Evolutionary conservation across 2,888 invertebrate genomes (phyloP).

Genomic region (Calephelis perditalis): DNA sequence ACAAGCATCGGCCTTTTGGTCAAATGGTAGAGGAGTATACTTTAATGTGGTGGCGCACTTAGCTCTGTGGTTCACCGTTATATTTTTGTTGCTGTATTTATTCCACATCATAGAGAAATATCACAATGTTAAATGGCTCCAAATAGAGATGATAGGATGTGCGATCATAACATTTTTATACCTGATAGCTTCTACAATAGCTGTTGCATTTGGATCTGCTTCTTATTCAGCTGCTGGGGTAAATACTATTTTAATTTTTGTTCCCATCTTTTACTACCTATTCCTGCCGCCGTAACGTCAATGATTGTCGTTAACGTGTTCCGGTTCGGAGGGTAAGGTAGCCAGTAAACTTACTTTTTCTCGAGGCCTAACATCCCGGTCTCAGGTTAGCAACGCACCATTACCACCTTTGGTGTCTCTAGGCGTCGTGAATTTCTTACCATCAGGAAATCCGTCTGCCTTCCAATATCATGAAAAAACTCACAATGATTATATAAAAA

Average conservation of each 20-base stretch:
- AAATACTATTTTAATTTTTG: conserved; percentile 47
- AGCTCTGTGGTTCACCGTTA: conserved; percentile 87
- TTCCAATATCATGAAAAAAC: no score
- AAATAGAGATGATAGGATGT: conserved; percentile 87
- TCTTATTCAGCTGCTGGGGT: conserved; percentile 87
- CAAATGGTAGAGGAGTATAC: conserved; percentile 83
- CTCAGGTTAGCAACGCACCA: no score
- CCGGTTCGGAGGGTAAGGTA: no score
- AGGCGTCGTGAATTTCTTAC: no score
- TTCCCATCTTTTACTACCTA: no score
- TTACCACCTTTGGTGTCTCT: no score
- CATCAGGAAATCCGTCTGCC: no score
- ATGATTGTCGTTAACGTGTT: no score
- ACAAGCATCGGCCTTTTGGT: conserved; percentile 78
- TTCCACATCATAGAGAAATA: conserved; percentile 91
- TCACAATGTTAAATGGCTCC: conserved; percentile 90
- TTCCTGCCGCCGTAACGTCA: no score
- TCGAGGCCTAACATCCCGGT: no score
- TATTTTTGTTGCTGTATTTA: conserved; percentile 84
- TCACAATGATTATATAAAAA: no score
- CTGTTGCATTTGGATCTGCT: conserved; percentile 80
- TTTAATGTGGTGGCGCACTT: conserved; percentile 87
- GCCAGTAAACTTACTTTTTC: no score
- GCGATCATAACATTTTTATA: conserved; percentile 84
- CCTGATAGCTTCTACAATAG: conserved; percentile 85